Evolutionary conservation across 2,797 vertebrate species (phyloP).

Genomic region (Acanthopagrus latus): DNA sequence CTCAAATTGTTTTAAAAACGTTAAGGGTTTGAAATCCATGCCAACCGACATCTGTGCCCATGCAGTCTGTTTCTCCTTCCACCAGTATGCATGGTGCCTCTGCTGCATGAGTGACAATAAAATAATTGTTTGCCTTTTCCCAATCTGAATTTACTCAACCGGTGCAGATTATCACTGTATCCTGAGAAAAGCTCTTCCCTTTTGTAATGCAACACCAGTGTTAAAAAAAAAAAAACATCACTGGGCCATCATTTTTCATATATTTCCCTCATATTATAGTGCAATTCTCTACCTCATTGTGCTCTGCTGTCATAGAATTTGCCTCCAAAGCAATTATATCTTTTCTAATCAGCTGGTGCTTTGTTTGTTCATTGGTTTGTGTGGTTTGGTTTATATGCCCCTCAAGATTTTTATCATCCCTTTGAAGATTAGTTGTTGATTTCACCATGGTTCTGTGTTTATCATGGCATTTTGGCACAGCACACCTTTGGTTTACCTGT

Average conservation of each 20-base stretch:
- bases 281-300: constrained; percentile 1
- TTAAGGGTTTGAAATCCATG: not conserved
- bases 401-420: constrained; percentile 1
- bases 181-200: constrained; percentile 11
- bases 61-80: too few relatives aligned
- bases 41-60: not conserved
- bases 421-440: constrained; percentile 16
- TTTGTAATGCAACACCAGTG: constrained; percentile 5
- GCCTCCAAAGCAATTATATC: constrained; percentile 4
- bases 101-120: too few relatives aligned
- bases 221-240: constrained; percentile 19
- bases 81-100: too few relatives aligned
- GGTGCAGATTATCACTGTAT: not conserved
- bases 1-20: not conserved
- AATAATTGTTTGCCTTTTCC: not conserved
- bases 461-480: not conserved
- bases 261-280: constrained; percentile 1
- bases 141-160: not conserved
- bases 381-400: not conserved
- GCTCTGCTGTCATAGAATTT: constrained; percentile 12
- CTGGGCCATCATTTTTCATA: not conserved
- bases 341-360: constrained; percentile 11
- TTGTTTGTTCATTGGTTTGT: constrained; percentile 1
- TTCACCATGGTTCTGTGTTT: not conserved
- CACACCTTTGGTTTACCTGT: constrained; percentile 1